A percentile compares a stretch with the other conserved stretches of the same genome.
These are phyloP conservation scores for Allobates femoralis DNA, from an alignment of 2,797 vertebrate species.

Conservation along the genomic window DNA sequence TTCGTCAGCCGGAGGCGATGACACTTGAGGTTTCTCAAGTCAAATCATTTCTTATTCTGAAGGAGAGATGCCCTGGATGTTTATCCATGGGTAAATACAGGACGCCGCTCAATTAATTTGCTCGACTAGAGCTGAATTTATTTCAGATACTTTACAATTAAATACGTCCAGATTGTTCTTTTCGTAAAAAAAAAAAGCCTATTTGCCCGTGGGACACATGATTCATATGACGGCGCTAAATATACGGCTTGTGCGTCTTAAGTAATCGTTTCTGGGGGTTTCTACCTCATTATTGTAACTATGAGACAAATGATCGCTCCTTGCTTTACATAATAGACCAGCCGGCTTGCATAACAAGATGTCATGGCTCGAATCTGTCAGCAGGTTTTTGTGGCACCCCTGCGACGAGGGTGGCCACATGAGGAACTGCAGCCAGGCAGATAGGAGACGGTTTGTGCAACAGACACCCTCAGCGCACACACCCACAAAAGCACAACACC, in stretches of 20 bases:
- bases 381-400: no score
- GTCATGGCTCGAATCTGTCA: neutral
- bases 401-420: no score
- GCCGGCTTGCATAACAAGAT: neutral
- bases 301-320: neutral
- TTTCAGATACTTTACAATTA: constrained; percentile 67
- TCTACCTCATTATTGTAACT: neutral
- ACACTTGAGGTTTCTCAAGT: constrained; percentile 51
- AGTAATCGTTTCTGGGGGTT: constrained; percentile 30
- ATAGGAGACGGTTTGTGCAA: no score
- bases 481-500: no score
- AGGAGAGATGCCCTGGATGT: constrained; percentile 59
- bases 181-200: neutral
- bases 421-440: no score
- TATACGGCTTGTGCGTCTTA: constrained; percentile 37
- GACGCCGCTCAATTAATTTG: constrained; percentile 68
- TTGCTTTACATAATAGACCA: neutral
- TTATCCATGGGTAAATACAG: constrained; percentile 63
- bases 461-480: no score
- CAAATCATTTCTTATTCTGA: constrained; percentile 54
- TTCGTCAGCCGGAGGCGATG: constrained; percentile 51
- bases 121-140: constrained; percentile 69
- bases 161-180: constrained; percentile 34
- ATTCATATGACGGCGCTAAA: constrained; percentile 56
- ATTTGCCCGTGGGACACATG: constrained; percentile 40